Conservation (phyloP, 2,888 invertebrate species). For the Limenitis camilla region DNA sequence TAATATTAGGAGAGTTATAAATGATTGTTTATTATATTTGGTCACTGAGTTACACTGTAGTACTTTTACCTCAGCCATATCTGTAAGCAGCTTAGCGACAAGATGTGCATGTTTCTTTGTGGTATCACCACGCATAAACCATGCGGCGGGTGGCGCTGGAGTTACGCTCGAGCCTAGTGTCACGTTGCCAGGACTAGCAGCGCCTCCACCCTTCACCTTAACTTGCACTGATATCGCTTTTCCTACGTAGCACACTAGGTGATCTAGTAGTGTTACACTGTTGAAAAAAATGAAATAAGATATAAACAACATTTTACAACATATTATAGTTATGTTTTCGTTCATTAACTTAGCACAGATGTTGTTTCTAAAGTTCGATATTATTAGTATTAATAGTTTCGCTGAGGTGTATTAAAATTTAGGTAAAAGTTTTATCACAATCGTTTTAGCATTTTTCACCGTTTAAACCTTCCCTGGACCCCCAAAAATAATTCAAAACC, state of each 20-base stretch:
- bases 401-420: too few species aligned
- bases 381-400: too few species aligned
- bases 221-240: slow-evolving; percentile 94
- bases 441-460: too few species aligned
- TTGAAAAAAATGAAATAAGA: not conserved
- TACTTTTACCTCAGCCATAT: slow-evolving; percentile 89
- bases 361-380: too few species aligned
- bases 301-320: not conserved
- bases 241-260: slow-evolving; percentile 91
- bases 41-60: slow-evolving; percentile 36
- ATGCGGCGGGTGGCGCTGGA: slow-evolving; percentile 57
- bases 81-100: slow-evolving; percentile 89
- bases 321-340: not conserved
- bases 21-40: too few species aligned
- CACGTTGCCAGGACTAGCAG: slow-evolving; percentile 59
- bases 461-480: too few species aligned
- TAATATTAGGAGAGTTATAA: too few species aligned
- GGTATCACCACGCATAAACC: slow-evolving; percentile 92
- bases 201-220: slow-evolving; percentile 73
- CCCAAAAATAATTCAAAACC: too few species aligned
- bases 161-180: slow-evolving; percentile 70
- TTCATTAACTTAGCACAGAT: too few species aligned
- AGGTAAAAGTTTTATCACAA: too few species aligned
- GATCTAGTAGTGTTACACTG: slow-evolving; percentile 88
- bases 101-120: slow-evolving; percentile 90